These are phyloP conservation scores for Eupithecia subfuscata DNA, from an alignment of 2,888 invertebrate genomes.

Conservation along the genomic window DNA sequence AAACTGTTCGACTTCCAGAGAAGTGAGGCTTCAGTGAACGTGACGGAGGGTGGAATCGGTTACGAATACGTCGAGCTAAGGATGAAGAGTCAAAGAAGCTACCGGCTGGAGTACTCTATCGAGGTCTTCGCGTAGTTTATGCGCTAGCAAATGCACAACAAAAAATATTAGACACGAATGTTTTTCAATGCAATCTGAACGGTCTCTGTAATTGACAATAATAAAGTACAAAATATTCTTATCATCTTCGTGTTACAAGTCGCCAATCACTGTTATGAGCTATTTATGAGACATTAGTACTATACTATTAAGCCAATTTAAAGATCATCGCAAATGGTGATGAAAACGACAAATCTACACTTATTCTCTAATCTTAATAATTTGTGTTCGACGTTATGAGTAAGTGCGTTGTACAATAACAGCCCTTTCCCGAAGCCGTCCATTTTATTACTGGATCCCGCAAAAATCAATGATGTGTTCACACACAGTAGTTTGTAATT, in stretches of 20 bases:
- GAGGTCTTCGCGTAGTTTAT: conserved; percentile 55
- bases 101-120: conserved; percentile 58
- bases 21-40: conserved; percentile 61
- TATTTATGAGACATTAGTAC: neutral
- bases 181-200: conserved; percentile 2
- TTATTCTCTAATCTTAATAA: neutral
- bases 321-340: neutral
- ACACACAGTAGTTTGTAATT: no score
- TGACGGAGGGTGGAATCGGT: conserved; percentile 60
- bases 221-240: neutral
- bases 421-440: no score
- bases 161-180: neutral
- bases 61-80: conserved; percentile 51
- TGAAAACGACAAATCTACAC: neutral
- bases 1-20: conserved; percentile 63
- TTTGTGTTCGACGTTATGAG: neutral
- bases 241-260: neutral
- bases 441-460: no score
- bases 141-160: neutral
- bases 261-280: neutral
- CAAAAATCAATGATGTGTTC: no score
- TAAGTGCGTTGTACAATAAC: conserved; percentile 1
- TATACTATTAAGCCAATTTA: neutral
- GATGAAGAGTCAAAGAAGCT: conserved; percentile 62
- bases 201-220: neutral